A percentile compares a stretch with the other conserved stretches of the same genome.
phyloP scores from a whole-genome alignment of 2,797 vertebrate genomes.

The Clangula hyemalis region DNA sequence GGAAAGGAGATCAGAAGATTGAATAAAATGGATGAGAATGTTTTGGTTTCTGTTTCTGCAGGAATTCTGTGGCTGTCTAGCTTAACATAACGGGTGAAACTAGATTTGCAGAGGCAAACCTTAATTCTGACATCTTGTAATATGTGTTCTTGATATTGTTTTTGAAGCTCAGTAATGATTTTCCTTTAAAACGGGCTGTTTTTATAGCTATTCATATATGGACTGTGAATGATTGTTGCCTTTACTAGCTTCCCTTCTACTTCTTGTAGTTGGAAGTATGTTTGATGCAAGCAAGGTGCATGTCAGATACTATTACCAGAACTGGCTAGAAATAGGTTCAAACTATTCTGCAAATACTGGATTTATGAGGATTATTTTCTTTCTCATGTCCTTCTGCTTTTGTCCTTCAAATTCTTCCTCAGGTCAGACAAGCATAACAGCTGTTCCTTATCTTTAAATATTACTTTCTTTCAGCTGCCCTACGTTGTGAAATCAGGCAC shows the following conservation, averaged over 20 bases:
- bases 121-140: neutral
- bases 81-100: neutral
- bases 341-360: neutral
- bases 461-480: neutral
- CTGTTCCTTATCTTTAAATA: constrained; percentile 35
- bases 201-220: neutral
- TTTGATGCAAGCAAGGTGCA: neutral
- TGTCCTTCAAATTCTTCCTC: constrained; percentile 23
- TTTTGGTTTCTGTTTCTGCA: neutral
- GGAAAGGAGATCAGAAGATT: neutral
- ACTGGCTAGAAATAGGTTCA: neutral
- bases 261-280: neutral
- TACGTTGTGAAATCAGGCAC: neutral
- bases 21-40: neutral
- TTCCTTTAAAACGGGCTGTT: neutral
- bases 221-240: neutral
- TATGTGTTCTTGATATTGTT: neutral
- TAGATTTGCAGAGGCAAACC: neutral
- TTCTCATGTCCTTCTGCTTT: neutral
- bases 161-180: neutral
- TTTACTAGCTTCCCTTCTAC: neutral
- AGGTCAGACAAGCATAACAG: constrained; percentile 11
- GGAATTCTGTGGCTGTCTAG: neutral
- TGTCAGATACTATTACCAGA: neutral
- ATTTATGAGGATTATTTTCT: neutral